Evolutionary conservation across 2,888 invertebrate genomes (phyloP).

Genomic region (Lomographa bimaculata): DNA sequence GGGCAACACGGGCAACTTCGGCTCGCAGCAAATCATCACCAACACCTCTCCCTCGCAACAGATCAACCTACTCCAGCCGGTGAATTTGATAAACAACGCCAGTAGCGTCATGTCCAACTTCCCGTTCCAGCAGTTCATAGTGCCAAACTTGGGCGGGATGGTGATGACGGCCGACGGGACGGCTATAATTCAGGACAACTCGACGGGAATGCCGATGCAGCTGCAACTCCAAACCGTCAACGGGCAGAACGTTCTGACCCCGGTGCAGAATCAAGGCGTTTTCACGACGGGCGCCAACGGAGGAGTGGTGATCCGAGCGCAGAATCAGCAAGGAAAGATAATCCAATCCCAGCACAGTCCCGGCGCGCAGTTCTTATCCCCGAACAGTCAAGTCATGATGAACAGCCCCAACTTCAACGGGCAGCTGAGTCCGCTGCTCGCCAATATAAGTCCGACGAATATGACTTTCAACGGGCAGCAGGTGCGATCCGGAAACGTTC

Average conservation of each 20-base stretch:
- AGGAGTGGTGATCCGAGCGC: conserved; percentile 91
- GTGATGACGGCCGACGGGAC: conserved; percentile 92
- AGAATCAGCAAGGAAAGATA: conserved; percentile 88
- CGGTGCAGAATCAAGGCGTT: conserved; percentile 86
- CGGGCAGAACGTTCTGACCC: conserved; percentile 89
- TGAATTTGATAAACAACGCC: conserved; percentile 89
- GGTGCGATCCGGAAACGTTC: conserved; percentile 79
- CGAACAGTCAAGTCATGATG: conserved; percentile 90
- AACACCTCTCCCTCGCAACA: conserved; percentile 83
- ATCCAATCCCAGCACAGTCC: conserved; percentile 87
- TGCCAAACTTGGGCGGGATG: conserved; percentile 92
- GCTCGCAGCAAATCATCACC: conserved; percentile 87
- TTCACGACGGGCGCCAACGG: conserved; percentile 87
- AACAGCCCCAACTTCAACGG: conserved; percentile 89
- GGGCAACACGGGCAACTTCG: conserved; percentile 83
- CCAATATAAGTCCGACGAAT: conserved; percentile 88
- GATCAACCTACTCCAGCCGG: conserved; percentile 91
- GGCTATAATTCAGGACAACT: conserved; percentile 88
- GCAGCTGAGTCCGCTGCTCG: conserved; percentile 90
- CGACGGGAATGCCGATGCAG: conserved; percentile 87
- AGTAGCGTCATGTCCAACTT: conserved; percentile 89
- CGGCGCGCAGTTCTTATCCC: conserved; percentile 89
- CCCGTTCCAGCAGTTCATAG: conserved; percentile 92
- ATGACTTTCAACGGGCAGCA: conserved; percentile 85
- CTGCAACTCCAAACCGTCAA: conserved; percentile 91